Evolutionary conservation across 2,888 invertebrate species (phyloP).

Genomic region (Anticlea derivata): DNA sequence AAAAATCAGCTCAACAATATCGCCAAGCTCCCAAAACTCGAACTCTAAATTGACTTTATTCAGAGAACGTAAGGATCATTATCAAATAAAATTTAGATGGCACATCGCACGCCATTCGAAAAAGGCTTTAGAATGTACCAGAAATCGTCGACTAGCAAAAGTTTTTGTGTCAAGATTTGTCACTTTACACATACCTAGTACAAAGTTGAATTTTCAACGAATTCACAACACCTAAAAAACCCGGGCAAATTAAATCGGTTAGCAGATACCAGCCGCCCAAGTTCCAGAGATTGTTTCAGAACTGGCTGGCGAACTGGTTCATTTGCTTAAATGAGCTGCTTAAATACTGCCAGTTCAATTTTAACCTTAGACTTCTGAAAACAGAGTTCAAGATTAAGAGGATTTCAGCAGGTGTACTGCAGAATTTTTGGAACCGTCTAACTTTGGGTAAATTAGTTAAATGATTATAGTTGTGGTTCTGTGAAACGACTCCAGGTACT

Average conservation of each 20-base stretch:
- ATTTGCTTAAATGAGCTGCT: constrained; percentile 54
- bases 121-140: no score
- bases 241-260: constrained; percentile 24
- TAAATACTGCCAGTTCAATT: constrained; percentile 17
- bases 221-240: constrained; percentile 15
- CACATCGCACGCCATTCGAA: no score
- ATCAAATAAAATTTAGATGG: no score
- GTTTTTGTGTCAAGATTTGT: no score
- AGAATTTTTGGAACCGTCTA: constrained; percentile 12
- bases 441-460: constrained; percentile 16
- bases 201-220: not conserved
- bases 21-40: no score
- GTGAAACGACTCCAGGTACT: constrained; percentile 4
- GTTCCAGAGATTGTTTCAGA: constrained; percentile 28
- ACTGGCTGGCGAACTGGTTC: constrained; percentile 35
- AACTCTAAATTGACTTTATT: no score
- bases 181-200: no score
- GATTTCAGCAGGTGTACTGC: not conserved
- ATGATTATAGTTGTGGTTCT: constrained; percentile 13
- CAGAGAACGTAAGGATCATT: no score
- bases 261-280: constrained; percentile 18
- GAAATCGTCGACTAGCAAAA: no score
- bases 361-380: not conserved
- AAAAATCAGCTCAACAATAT: no score
- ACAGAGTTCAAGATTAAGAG: not conserved